Base-by-base conservation (phyloP, 2,113 vertebrate species). In the Thinocorus orbignyianus region DNA sequence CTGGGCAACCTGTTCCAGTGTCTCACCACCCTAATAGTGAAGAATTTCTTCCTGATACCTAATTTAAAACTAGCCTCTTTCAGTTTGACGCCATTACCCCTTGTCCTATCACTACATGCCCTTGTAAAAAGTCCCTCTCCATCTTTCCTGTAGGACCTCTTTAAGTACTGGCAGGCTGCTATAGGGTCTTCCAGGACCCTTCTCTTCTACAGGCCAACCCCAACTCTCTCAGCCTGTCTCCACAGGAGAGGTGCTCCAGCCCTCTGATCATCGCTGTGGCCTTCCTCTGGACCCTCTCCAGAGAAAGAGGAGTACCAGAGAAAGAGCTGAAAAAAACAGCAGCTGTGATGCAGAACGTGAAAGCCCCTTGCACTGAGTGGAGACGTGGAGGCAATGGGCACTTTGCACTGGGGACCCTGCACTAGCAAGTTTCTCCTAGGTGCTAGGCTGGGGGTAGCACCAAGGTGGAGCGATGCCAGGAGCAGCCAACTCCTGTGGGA, bases 331-430 rank as follows among this genome's bases (percentile, higher is more conserved):
- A 60, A 61, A 42, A 62, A 77, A 19, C 7, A 4, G 54, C 19
- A 6, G 10, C 51, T 52, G 5, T 13, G n/a, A 13, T 69, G 30
- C 33, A 46, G 51, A 70, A 28, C 5, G 25, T 2, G 2, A 55
- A 31, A 91, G 70, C 33, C 61, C 13, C 23, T 46, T 33, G 25
- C 28, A 39, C 42, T 35, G 18, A 41, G 44, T 7, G 26, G 61
- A 58, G 77, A 55, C 17, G 7, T 2, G 6, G n/a, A 23, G 30
- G 35, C 41, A 41, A 17, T 0, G 4, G 14, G 64, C 26, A 6
- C 68, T 71, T 66, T 78, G 65, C 17, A 23, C 4, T 2, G 2
- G 31, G 42, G 16, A 62, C 10, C 17, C 17, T 42, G 44, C 33
- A 30, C 54, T 54, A 15, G 60, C 8, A 17, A 54, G 18, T 19